phyloP scores from a whole-genome alignment of 2,113 vertebrate species.

The Eudyptes chrysolophus region DNA sequence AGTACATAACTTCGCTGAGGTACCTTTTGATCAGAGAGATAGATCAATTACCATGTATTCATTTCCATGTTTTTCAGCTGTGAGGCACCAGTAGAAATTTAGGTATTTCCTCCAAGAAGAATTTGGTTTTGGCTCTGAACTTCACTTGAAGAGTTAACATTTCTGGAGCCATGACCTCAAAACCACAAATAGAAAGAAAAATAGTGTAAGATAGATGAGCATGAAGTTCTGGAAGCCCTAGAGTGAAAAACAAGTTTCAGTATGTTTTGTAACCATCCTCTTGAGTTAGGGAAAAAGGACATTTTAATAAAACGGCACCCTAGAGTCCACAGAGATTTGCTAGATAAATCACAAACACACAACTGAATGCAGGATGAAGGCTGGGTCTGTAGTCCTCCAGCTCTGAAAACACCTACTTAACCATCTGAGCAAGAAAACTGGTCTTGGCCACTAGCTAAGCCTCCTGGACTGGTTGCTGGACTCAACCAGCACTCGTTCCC shows the following conservation, averaged over 20 bases:
- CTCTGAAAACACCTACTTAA: neutral
- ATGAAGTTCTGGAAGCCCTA: constrained; percentile 23
- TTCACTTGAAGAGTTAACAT: constrained; percentile 37
- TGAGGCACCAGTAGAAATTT: neutral
- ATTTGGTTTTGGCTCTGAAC: constrained; percentile 23
- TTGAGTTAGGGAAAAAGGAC: neutral
- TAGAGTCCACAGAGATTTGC: neutral
- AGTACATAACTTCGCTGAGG: neutral
- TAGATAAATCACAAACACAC: neutral
- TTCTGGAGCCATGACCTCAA: constrained; percentile 37
- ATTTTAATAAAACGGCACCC: constrained; percentile 11
- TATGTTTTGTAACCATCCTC: constrained; percentile 23
- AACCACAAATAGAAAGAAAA: constrained; percentile 66
- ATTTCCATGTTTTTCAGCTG: neutral
- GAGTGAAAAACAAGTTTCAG: constrained; percentile 49
- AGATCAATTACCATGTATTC: neutral
- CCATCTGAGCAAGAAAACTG: neutral
- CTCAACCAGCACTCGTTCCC: neutral
- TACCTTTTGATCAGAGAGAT: neutral
- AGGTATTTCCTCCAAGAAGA: neutral
- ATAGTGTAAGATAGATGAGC: constrained; percentile 34
- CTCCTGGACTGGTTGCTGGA: neutral
- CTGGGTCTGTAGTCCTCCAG: neutral
- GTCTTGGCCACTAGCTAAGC: neutral
- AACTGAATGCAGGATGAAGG: neutral